Percentiles rank a stretch among this genome's conserved stretches.
These are phyloP conservation scores for Scaptomyza reducta DNA, from an alignment of 2,888 invertebrate species.

Conservation along the genomic window DNA sequence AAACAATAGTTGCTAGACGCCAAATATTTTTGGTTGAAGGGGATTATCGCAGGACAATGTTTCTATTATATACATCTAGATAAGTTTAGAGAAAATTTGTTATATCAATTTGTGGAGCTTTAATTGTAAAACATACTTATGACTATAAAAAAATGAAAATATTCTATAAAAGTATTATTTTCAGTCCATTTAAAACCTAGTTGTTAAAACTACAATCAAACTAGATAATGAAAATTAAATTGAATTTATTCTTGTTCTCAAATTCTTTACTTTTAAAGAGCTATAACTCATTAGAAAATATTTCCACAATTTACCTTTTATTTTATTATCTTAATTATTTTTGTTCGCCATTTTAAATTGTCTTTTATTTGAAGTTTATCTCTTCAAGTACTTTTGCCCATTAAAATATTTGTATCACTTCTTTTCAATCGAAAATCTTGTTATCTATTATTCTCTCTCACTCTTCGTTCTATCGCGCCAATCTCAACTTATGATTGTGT, in stretches of 20 bases:
- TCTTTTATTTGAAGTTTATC: neutral
- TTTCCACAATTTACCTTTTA: too few species aligned
- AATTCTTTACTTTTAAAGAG: too few species aligned
- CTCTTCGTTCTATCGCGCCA: neutral
- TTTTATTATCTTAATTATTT: neutral
- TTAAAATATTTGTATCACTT: slow-evolving; percentile 13
- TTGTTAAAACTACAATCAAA: too few species aligned
- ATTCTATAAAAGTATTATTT: too few species aligned
- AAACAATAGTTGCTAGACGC: neutral
- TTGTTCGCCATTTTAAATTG: neutral
- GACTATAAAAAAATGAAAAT: too few species aligned
- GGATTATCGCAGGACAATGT: neutral
- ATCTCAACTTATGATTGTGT: slow-evolving; percentile 9
- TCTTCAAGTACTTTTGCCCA: neutral
- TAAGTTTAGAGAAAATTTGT: neutral
- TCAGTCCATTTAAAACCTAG: too few species aligned
- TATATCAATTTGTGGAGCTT: neutral
- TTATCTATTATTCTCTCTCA: neutral
- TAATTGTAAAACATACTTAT: too few species aligned
- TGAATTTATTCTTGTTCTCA: too few species aligned
- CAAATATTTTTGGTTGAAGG: neutral
- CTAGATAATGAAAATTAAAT: too few species aligned
- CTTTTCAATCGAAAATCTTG: slow-evolving; percentile 2
- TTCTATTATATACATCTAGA: neutral
- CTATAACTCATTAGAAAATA: too few species aligned